Evolutionary conservation across 2,797 vertebrate species (phyloP), one percentile per base, ranked within the genome.

Genomic region (Etheostoma nigrum): DNA sequence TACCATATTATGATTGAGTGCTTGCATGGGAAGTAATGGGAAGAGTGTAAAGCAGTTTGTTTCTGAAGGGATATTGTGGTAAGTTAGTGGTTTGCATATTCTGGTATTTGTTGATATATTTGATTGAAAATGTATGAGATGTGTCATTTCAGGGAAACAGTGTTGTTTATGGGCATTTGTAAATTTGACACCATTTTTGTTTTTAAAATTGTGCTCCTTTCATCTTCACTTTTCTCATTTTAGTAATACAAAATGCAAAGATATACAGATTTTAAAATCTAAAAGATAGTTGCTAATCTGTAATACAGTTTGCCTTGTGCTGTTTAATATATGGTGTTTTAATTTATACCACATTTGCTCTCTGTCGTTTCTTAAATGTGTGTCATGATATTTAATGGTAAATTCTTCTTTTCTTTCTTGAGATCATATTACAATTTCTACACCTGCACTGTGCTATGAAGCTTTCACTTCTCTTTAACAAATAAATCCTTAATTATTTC

Each of bases 121-220:
- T 65, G 36, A 27, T 78, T 79, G 33, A n/a, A 69, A 49, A 60
- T 54, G 6, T 76, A n/a, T 25, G 48, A 42, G 30, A 59, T 18
- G 62, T 79, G 76, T 80, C 65, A 71, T 86, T 90, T 88, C 85
- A 84, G 85, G 79, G 85, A 86, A 85, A 72, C 55, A 0, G 62
- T 42, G 45, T 60, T 79, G 73, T 86, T 62, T 53, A 33, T 71
- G 68, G 78, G 59, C 74, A 88, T 89, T 86, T 86, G 44, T 84
- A 59, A 67, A 52, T 69, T 73, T 67, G 54, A 76, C 58, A 21
- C 60, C 30, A 6, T 30, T 54, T 69, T 73, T 67, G 54, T 57
- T 76, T 72, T 47, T 58, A 5, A 64, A 67, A 71, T 63, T 27
- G n/a, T 54, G 40, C 27, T 52, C 5, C 6, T 10, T 4, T 72